These are phyloP conservation scores for Drosophila auraria DNA, from an alignment of 1,140 invertebrate genomes.

Conservation along the genomic window DNA sequence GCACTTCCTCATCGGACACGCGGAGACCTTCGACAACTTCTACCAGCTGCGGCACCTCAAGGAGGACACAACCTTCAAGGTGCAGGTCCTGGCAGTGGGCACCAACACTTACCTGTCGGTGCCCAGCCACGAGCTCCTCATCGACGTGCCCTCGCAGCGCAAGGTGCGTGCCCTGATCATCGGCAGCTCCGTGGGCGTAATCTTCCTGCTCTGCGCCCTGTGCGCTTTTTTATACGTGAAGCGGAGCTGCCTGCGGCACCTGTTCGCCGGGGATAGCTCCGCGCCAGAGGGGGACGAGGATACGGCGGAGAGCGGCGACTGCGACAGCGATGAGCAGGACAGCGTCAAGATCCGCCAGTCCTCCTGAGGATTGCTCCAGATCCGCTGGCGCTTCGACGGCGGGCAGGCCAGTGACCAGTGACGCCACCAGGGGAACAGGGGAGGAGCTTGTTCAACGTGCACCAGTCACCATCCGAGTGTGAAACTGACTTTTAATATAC, in stretches of 20 bases:
- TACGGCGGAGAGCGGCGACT: conserved; percentile 68
- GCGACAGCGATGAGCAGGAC: conserved; percentile 67
- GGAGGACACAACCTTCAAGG: conserved; percentile 88
- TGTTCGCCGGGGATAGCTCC: conserved; percentile 61
- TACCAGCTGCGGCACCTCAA: conserved; percentile 88
- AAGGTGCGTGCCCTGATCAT: conserved; percentile 88
- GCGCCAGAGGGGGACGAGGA: conserved; percentile 57
- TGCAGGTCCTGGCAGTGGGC: conserved; percentile 88
- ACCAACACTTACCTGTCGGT: conserved; percentile 86
- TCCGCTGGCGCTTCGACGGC: conserved; percentile 61
- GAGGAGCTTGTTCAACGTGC: conserved; percentile 12
- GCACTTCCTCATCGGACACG: conserved; percentile 87
- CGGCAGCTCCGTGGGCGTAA: conserved; percentile 87
- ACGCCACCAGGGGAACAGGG: neutral
- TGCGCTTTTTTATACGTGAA: conserved; percentile 87
- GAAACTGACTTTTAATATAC: conserved; percentile 63
- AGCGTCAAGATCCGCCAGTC: conserved; percentile 69
- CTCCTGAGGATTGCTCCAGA: conserved; percentile 72
- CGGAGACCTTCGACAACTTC: conserved; percentile 88
- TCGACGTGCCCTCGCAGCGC: conserved; percentile 88
- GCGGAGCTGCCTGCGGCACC: conserved; percentile 75
- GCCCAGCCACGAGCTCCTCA: conserved; percentile 86
- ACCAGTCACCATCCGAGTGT: conserved; percentile 21
- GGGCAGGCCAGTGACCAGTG: conserved; percentile 15
- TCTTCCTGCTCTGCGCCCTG: conserved; percentile 87